Evolutionary conservation across 30 jellyfish, hydroid and myxozoan genomes (phyloP).

Genomic region (Turritopsis dohrnii): DNA sequence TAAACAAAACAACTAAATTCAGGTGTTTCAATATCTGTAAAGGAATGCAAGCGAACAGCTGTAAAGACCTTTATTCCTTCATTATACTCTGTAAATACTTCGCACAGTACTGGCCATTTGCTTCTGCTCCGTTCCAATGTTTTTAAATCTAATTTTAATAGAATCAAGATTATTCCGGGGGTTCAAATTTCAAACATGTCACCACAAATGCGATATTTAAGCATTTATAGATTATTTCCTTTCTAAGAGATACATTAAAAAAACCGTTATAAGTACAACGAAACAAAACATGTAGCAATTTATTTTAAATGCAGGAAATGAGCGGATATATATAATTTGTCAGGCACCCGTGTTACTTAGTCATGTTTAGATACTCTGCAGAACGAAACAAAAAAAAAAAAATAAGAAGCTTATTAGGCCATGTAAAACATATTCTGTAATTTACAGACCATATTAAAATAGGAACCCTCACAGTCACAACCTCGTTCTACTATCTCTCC

Average conservation of each 20-base stretch:
- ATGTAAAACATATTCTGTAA: background rate
- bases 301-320: background rate
- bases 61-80: background rate
- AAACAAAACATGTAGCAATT: background rate
- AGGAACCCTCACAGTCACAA: no score
- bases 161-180: background rate
- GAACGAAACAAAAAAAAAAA: constrained; percentile 5
- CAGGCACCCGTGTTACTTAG: background rate
- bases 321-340: background rate
- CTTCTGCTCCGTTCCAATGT: constrained; percentile 13
- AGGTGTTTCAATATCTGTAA: background rate
- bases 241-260: background rate
- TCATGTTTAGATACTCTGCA: constrained; percentile 13
- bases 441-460: background rate
- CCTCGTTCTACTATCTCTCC: no score
- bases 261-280: background rate
- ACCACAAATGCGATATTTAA: background rate
- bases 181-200: background rate
- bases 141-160: constrained; percentile 6
- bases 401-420: constrained; percentile 7
- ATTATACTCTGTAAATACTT: background rate
- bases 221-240: background rate
- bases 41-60: constrained; percentile 2
- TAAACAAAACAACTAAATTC: background rate
- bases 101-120: constrained; percentile 9